These are phyloP conservation scores for Fragariocoptes setiger DNA, from an alignment of 1,140 invertebrate species.

Conservation along the genomic window DNA sequence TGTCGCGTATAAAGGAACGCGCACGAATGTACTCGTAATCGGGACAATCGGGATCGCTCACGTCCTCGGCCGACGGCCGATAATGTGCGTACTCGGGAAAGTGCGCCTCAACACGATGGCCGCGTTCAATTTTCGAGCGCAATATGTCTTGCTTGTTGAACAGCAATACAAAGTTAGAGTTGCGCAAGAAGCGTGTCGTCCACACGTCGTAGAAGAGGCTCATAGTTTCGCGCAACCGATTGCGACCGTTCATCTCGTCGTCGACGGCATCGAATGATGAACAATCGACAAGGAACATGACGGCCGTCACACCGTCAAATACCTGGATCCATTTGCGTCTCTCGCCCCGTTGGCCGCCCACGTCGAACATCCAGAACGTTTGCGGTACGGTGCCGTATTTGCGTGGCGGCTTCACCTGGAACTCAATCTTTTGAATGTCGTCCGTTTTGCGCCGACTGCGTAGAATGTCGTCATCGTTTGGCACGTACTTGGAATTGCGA, in stretches of 20 bases:
- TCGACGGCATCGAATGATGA: constrained; percentile 41
- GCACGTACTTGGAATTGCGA: constrained; percentile 25
- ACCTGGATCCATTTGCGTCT: constrained; percentile 50
- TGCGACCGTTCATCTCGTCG: constrained; percentile 32
- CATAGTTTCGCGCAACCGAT: constrained; percentile 33
- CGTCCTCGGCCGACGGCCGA: constrained; percentile 10
- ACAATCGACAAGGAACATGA: constrained; percentile 39
- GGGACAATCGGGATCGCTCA: neutral
- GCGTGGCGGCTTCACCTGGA: constrained; percentile 30
- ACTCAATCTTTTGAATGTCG: constrained; percentile 36
- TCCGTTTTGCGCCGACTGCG: constrained; percentile 32
- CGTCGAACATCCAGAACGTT: constrained; percentile 40
- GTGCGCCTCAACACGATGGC: constrained; percentile 26
- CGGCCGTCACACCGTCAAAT: constrained; percentile 43
- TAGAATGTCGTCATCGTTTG: constrained; percentile 32
- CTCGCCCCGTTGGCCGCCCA: constrained; percentile 46
- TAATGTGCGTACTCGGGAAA: constrained; percentile 30
- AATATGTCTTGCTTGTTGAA: constrained; percentile 49
- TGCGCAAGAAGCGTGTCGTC: constrained; percentile 37
- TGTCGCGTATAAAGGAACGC: constrained; percentile 29
- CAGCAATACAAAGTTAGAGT: constrained; percentile 40
- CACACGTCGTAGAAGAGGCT: constrained; percentile 38
- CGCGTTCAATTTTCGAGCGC: constrained; percentile 30
- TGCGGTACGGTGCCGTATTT: constrained; percentile 29
- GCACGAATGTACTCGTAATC: constrained; percentile 28